phyloP scores from a whole-genome alignment of 2,888 invertebrate genomes.

The Agrotis exclamationis region DNA sequence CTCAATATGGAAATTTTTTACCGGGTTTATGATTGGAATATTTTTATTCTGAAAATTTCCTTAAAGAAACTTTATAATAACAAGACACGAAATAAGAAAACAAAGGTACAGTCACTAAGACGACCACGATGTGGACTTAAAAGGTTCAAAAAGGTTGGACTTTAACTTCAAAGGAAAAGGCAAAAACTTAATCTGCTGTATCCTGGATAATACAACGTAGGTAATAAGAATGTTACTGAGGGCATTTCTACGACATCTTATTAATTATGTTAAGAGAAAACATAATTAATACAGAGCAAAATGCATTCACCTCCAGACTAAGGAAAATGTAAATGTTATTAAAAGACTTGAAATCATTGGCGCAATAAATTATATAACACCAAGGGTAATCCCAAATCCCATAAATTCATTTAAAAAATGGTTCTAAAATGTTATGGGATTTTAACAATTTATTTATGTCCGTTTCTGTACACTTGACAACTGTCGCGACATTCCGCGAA shows the following conservation, averaged over 20 bases:
- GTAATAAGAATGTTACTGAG: constrained; percentile 21
- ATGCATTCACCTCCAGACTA: neutral
- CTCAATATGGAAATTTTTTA: constrained; percentile 11
- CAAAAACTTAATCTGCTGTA: constrained; percentile 30
- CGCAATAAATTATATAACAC: no score
- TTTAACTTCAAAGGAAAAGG: constrained; percentile 30
- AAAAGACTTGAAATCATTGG: no score
- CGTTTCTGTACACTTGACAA: no score
- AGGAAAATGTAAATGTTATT: neutral
- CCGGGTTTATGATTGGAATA: neutral
- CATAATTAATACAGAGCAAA: neutral
- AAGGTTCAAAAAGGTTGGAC: constrained; percentile 2
- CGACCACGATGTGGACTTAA: neutral
- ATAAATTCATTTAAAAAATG: no score
- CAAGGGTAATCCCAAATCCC: no score
- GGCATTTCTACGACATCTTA: constrained; percentile 1
- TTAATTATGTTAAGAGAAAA: neutral
- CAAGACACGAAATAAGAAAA: constrained; percentile 1
- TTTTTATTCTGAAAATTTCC: neutral
- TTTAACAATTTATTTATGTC: no score
- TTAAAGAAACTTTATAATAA: neutral
- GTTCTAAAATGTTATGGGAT: no score
- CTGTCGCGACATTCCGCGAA: no score
- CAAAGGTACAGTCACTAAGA: neutral
- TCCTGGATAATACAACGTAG: constrained; percentile 10